Evolutionary conservation across 2,113 vertebrate species (phyloP).

Genomic region (Amia ocellicauda): DNA sequence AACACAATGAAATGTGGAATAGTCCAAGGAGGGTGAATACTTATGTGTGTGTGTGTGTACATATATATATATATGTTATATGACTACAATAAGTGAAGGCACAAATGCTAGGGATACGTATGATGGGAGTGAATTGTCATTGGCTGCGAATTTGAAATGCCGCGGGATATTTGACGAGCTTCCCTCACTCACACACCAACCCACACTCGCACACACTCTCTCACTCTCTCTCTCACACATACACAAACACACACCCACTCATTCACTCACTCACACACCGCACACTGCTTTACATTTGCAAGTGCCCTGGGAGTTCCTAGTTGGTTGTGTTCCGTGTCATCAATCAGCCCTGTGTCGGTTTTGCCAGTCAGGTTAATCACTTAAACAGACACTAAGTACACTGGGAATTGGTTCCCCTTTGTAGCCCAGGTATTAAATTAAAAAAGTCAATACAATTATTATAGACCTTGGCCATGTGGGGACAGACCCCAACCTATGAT

Average conservation of each 20-base stretch:
- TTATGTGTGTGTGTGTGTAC: no score
- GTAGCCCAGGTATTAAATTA: constrained; percentile 9
- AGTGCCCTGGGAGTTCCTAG: constrained; percentile 49
- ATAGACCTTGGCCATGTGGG: no score
- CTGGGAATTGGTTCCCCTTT: constrained; percentile 13
- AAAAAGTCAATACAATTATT: constrained; percentile 7
- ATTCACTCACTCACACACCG: constrained; percentile 17
- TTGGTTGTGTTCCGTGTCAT: constrained; percentile 59
- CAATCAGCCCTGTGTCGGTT: constrained; percentile 50
- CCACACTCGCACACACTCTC: no score
- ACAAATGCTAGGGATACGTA: no score
- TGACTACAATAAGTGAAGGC: no score
- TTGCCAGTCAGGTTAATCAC: constrained; percentile 41
- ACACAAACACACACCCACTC: neutral
- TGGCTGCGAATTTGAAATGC: no score
- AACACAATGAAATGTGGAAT: no score
- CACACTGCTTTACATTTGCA: constrained; percentile 29
- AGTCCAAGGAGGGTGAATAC: no score
- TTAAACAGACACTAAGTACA: constrained; percentile 19
- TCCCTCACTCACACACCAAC: neutral
- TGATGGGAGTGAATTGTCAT: no score
- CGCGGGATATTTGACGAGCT: no score
- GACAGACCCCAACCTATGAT: no score
- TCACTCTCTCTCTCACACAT: neutral
- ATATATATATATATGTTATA: no score